phyloP scores from a whole-genome alignment of 2,113 vertebrate species.

The Hippolais icterina region DNA sequence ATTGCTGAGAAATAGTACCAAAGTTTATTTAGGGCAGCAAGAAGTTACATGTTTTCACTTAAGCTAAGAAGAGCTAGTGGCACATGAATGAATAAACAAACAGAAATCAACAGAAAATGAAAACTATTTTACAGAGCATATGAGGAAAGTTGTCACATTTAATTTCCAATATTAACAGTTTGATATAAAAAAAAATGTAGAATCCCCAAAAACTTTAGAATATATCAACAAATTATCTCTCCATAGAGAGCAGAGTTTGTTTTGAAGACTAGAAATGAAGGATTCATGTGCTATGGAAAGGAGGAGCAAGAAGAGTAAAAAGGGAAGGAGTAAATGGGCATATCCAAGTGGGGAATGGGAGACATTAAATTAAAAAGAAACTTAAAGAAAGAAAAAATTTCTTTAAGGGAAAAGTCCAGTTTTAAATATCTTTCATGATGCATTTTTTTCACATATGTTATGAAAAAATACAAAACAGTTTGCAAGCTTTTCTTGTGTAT shows the following conservation, averaged over 20 bases:
- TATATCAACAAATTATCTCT: neutral
- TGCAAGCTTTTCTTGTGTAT: neutral
- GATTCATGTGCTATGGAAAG: neutral
- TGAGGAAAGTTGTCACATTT: neutral
- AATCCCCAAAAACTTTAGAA: neutral
- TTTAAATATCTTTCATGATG: neutral
- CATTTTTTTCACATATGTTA: neutral
- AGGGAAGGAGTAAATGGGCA: neutral
- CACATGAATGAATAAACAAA: neutral
- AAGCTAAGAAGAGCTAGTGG: neutral
- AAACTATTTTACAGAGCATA: neutral
- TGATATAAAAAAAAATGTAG: neutral
- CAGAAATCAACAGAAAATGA: neutral
- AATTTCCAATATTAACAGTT: neutral
- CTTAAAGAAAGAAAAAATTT: neutral
- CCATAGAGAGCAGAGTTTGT: accelerated
- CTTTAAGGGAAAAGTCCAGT: neutral
- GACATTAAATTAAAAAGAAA: neutral
- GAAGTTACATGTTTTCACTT: neutral
- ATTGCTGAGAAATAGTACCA: neutral
- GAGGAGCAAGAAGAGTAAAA: neutral
- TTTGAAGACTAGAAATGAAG: neutral
- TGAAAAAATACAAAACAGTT: neutral
- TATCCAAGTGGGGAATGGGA: neutral
- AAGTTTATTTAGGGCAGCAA: neutral